Base-by-base conservation (phyloP, 2,113 vertebrate species). In the Lepus europaeus region DNA sequence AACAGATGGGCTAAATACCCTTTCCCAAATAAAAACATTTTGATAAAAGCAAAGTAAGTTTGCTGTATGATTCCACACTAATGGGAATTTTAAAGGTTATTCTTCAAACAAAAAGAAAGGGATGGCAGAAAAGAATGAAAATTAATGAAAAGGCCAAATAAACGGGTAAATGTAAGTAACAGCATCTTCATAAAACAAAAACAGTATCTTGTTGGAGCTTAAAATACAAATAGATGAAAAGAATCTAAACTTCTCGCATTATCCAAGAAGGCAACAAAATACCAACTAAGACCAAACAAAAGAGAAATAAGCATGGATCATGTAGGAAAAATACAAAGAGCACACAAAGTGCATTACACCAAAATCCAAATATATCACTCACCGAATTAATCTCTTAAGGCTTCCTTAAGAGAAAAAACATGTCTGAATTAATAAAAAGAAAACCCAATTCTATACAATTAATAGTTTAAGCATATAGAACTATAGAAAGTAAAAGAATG, bases 401-500 rank as follows among this genome's bases (percentile, higher is more conserved):
- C 16, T n/a, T 68, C 49, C 51, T 61, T 83, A 36, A 69, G 49
- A 88, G 68, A 83, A 84, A 93, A 90, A 80, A 36, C 25, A 9
- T 79, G 17, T 63, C 33, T 33, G 31, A 85, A 96, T 76, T 23
- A 89, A 89, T 89, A n/a, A 73, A 56, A 77, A 92, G 33, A 80
- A 91, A 95, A 78, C 16, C 25, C 45, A 94, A n/a, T 59, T 68
- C 79, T 22, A 66, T 61, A 2, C 23, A 68, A 74, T 51, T 61
- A 87, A 76, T 20, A 84, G 23, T 51, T 70, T 51, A 72, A 84
- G 7, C 19, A 87, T 53, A 76, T 10, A 86, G 45, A 90, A 90
- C 87, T 76, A 69, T 1, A 90, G n/a, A 89, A 91, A 95, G 59
- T 83, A 93, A 83, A 86, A 94, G 56, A 90, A 76, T 51, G 10